These are phyloP conservation scores for Amphiprion ocellaris DNA, from an alignment of 2,113 vertebrate genomes.

Conservation along the genomic window DNA sequence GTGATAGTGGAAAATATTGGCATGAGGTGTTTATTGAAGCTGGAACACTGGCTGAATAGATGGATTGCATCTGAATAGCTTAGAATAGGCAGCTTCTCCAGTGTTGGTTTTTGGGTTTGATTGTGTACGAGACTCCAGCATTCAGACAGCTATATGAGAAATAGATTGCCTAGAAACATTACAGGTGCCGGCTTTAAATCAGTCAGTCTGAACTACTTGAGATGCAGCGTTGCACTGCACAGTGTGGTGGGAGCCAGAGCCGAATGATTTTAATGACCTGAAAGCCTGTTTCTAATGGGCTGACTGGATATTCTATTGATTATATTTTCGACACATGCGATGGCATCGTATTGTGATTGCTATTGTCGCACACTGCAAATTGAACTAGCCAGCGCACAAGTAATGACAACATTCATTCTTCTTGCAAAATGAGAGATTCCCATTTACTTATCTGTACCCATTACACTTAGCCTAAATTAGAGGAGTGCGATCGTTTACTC, in stretches of 20 bases:
- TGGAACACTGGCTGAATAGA: neutral
- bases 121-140: neutral
- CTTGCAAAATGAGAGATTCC: slow-evolving; percentile 45
- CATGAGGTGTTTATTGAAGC: neutral
- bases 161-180: slow-evolving; percentile 3
- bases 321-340: slow-evolving; percentile 55
- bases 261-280: slow-evolving; percentile 64
- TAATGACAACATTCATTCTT: slow-evolving; percentile 57
- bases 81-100: neutral
- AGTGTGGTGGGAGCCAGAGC: slow-evolving; percentile 30
- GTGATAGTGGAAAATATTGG: neutral
- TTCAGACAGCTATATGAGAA: neutral
- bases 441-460: slow-evolving; percentile 45
- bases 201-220: slow-evolving; percentile 22
- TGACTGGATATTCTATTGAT: slow-evolving; percentile 76
- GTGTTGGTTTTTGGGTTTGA: neutral
- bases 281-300: slow-evolving; percentile 63
- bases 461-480: slow-evolving; percentile 51
- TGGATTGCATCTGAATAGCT: neutral
- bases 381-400: slow-evolving; percentile 41
- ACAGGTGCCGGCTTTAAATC: slow-evolving; percentile 20
- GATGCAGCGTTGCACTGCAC: slow-evolving; percentile 24
- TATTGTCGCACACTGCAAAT: slow-evolving; percentile 52
- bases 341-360: slow-evolving; percentile 60
- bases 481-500: slow-evolving; percentile 27